Conservation (phyloP, 2,113 vertebrate genomes). For the Myodes glareolus region DNA sequence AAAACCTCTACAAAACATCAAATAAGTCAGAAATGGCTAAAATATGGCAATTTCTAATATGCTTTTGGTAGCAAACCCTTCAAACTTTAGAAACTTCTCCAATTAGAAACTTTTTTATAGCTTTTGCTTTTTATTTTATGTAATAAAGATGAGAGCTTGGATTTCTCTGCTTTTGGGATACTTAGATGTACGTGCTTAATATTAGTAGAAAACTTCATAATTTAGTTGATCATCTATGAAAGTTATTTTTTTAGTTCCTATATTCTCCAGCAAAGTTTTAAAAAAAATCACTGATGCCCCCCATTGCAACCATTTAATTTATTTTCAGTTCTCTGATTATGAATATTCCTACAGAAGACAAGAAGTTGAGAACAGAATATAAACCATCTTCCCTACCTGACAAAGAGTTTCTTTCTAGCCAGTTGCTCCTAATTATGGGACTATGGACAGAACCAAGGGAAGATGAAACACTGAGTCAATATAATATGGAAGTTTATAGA, state of each 20-base stretch:
- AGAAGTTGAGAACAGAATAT: not conserved
- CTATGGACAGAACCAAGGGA: not conserved
- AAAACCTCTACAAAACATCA: constrained; percentile 34
- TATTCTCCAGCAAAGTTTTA: not conserved
- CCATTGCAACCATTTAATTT: not conserved
- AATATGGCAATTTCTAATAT: not conserved
- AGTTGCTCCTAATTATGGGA: not conserved
- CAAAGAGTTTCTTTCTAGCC: not conserved
- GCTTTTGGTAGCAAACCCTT: not conserved
- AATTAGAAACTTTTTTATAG: constrained; percentile 53
- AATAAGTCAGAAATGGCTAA: constrained; percentile 18
- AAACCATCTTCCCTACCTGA: not conserved
- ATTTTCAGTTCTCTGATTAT: constrained; percentile 27
- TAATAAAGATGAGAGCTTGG: not conserved
- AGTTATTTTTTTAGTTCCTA: constrained; percentile 30
- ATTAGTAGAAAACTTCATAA: not conserved
- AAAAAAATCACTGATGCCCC: not conserved
- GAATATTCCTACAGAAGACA: not conserved
- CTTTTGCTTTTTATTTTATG: not conserved
- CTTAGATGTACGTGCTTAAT: not conserved
- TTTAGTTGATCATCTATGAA: not conserved
- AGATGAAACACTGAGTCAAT: not conserved
- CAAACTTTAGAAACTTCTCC: not conserved
- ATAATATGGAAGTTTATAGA: not conserved
- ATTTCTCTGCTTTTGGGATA: not conserved